A percentile compares a stretch with the other conserved stretches of the same genome.
Evolutionary conservation across 2,888 invertebrate genomes (phyloP).

Genomic region (Cancer borealis): DNA sequence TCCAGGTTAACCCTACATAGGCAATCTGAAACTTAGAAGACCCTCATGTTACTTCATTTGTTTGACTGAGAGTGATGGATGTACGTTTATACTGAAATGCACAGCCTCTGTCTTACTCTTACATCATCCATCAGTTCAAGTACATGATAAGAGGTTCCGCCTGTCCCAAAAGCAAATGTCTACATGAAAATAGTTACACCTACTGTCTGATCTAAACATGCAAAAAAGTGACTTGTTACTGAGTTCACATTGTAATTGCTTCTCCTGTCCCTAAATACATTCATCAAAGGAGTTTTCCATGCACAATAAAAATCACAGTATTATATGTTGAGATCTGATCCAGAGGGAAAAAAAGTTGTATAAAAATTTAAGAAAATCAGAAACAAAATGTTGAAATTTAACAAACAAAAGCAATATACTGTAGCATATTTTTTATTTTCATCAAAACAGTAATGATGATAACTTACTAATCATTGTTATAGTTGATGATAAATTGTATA

Average conservation of each 20-base stretch:
- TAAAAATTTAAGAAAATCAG: background rate
- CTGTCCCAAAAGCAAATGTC: background rate
- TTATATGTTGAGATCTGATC: constrained; percentile 28
- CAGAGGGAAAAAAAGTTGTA: background rate
- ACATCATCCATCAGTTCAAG: background rate
- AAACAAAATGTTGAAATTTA: background rate
- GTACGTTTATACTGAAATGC: background rate
- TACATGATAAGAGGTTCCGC: background rate
- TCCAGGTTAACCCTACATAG: background rate
- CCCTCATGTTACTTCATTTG: background rate
- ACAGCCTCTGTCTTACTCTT: constrained; percentile 22
- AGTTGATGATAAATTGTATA: background rate
- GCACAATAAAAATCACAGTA: constrained; percentile 11
- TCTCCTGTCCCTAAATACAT: constrained; percentile 5
- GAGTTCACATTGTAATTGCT: background rate
- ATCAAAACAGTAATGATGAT: background rate
- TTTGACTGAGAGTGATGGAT: constrained; percentile 7
- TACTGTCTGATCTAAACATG: constrained; percentile 15
- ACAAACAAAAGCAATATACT: background rate
- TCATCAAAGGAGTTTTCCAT: background rate
- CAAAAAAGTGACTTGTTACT: background rate
- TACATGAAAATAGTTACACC: background rate
- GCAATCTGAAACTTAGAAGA: background rate
- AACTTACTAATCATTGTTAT: background rate
- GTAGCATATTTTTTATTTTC: background rate